Conservation (phyloP, 2,113 vertebrate species). For the Percopsis transmontana region DNA sequence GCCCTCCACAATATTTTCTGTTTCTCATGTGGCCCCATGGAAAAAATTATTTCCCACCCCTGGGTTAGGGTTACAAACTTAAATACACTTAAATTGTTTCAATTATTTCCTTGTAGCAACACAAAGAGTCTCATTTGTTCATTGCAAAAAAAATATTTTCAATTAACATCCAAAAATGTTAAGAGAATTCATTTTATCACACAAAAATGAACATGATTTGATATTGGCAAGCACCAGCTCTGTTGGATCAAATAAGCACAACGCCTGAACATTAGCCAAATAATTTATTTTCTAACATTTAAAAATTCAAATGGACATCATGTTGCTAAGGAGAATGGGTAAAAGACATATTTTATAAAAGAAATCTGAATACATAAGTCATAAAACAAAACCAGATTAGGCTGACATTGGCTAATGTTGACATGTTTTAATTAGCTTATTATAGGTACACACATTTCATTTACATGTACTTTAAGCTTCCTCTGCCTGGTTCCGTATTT, state of each 20-base stretch:
- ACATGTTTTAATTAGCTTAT: too few relatives aligned
- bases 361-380: not conserved
- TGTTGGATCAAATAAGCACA: not conserved
- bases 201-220: slow-evolving; percentile 8
- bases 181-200: slow-evolving; percentile 6
- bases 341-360: not conserved
- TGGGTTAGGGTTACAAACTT: too few relatives aligned
- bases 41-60: too few relatives aligned
- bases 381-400: not conserved
- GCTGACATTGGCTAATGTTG: too few relatives aligned
- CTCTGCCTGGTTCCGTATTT: slow-evolving; percentile 1
- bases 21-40: too few relatives aligned
- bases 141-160: not conserved
- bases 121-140: slow-evolving; percentile 1
- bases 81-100: slow-evolving; percentile 11
- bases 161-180: slow-evolving; percentile 2
- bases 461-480: not conserved
- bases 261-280: too few relatives aligned
- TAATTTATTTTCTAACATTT: too few relatives aligned
- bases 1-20: too few relatives aligned
- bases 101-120: slow-evolving; percentile 1
- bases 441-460: too few relatives aligned
- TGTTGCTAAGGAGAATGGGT: too few relatives aligned
- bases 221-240: not conserved
- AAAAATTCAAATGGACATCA: too few relatives aligned